phyloP scores from a whole-genome alignment of 2,888 invertebrate genomes.

The Drosophila neonasuta region DNA sequence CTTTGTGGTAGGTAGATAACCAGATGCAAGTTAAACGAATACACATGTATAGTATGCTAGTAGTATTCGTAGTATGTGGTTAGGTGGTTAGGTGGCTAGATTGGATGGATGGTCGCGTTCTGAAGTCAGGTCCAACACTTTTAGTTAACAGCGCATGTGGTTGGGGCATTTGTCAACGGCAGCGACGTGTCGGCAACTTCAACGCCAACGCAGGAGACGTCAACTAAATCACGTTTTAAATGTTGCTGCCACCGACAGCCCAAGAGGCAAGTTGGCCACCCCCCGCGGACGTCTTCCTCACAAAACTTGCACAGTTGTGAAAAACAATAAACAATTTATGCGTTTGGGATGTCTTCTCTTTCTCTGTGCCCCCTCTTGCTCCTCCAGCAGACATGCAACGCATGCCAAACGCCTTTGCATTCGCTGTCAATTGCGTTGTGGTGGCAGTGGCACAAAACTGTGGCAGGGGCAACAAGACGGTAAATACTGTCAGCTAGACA shows the following conservation, averaged over 20 bases:
- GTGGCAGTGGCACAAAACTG: conserved; percentile 34
- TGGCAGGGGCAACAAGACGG: conserved; percentile 25
- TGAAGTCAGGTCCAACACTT: conserved; percentile 61
- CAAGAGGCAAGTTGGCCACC: conserved; percentile 1
- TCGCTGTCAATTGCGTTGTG: conserved; percentile 65
- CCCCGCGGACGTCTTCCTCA: conserved; percentile 27
- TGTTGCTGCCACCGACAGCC: conserved; percentile 28
- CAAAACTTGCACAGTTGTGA: conserved; percentile 34
- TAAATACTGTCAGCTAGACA: neutral
- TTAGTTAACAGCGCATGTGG: conserved; percentile 73
- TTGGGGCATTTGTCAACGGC: conserved; percentile 71
- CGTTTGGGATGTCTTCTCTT: conserved; percentile 65
- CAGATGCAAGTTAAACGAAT: conserved; percentile 27
- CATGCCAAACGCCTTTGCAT: conserved; percentile 74
- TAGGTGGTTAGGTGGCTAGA: conserved; percentile 1
- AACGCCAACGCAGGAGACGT: conserved; percentile 65
- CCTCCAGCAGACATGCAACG: conserved; percentile 57
- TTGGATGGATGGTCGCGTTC: conserved; percentile 40
- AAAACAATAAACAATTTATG: conserved; percentile 74
- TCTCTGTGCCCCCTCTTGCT: conserved; percentile 8
- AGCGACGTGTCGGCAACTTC: conserved; percentile 70
- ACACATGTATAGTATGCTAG: neutral
- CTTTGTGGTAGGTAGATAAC: conserved; percentile 55
- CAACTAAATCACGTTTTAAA: conserved; percentile 53
- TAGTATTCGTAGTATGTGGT: neutral